Conservation (phyloP, 2,113 vertebrate species). For the Kryptolebias marmoratus region DNA sequence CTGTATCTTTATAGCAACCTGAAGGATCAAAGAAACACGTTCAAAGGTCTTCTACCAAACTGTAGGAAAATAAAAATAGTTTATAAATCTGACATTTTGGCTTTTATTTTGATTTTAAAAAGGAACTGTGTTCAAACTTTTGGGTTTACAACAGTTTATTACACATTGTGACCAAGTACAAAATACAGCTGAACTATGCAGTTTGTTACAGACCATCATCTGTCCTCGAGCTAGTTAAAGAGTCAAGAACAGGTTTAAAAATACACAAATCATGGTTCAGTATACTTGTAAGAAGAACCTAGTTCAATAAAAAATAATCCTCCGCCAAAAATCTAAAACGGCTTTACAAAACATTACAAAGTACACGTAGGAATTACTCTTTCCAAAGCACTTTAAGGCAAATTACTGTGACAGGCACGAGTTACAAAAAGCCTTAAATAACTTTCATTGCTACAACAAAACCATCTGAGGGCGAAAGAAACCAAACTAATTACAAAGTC, state of each 20-base stretch:
- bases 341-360: conserved; percentile 81
- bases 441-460: conserved; percentile 65
- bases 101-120: conserved; percentile 54
- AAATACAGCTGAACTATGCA: conserved; percentile 83
- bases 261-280: conserved; percentile 82
- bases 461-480: conserved; percentile 28
- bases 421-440: conserved; percentile 75
- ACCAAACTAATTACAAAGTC: conserved; percentile 50
- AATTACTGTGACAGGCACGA: conserved; percentile 78
- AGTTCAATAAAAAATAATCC: conserved; percentile 81
- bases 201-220: conserved; percentile 78
- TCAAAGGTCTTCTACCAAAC: conserved; percentile 33
- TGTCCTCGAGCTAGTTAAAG: conserved; percentile 73
- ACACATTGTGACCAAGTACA: conserved; percentile 84
- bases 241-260: conserved; percentile 80
- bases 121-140: conserved; percentile 48
- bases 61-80: conserved; percentile 23
- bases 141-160: conserved; percentile 82
- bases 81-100: conserved; percentile 64
- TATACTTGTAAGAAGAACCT: conserved; percentile 80
- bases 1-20: conserved; percentile 21
- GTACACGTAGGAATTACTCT: conserved; percentile 74
- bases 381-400: conserved; percentile 77
- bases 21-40: conserved; percentile 19
- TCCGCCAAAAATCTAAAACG: conserved; percentile 79